phyloP scores from a whole-genome alignment of 2,888 invertebrate genomes.

The Pelosia muscerda region DNA sequence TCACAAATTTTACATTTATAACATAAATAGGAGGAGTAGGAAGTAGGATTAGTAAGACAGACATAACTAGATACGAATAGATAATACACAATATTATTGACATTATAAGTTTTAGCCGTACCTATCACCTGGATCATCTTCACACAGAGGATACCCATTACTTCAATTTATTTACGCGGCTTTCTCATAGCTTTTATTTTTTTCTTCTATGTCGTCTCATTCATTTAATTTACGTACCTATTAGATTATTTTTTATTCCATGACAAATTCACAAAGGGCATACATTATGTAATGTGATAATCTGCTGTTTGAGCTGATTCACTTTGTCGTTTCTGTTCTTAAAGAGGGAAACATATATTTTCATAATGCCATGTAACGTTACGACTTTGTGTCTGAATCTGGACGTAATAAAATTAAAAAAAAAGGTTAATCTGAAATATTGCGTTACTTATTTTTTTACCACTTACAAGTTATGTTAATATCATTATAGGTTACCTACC shows the following conservation, averaged over 20 bases:
- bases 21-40: too few relatives aligned
- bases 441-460: too few relatives aligned
- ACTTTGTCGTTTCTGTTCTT: slow-evolving; percentile 17
- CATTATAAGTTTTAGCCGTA: too few relatives aligned
- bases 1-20: too few relatives aligned
- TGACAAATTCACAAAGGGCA: slow-evolving; percentile 23
- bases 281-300: slow-evolving; percentile 27
- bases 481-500: too few relatives aligned
- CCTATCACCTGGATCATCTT: slow-evolving; percentile 64
- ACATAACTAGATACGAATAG: too few relatives aligned
- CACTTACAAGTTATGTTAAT: too few relatives aligned
- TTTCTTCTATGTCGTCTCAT: slow-evolving; percentile 44
- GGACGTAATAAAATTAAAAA: too few relatives aligned
- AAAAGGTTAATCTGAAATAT: too few relatives aligned
- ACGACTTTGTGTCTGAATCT: too few relatives aligned
- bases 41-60: too few relatives aligned
- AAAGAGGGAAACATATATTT: slow-evolving; percentile 18
- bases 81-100: too few relatives aligned
- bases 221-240: neutral
- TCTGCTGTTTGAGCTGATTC: slow-evolving; percentile 25
- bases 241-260: slow-evolving; percentile 31
- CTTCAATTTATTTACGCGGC: slow-evolving; percentile 75
- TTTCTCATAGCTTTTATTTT: slow-evolving; percentile 68
- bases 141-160: slow-evolving; percentile 71
- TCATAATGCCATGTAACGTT: slow-evolving; percentile 16